Evolutionary conservation across 2,113 vertebrate species (phyloP), one percentile per base, ranked within the genome.

Genomic region (Podiceps cristatus): DNA sequence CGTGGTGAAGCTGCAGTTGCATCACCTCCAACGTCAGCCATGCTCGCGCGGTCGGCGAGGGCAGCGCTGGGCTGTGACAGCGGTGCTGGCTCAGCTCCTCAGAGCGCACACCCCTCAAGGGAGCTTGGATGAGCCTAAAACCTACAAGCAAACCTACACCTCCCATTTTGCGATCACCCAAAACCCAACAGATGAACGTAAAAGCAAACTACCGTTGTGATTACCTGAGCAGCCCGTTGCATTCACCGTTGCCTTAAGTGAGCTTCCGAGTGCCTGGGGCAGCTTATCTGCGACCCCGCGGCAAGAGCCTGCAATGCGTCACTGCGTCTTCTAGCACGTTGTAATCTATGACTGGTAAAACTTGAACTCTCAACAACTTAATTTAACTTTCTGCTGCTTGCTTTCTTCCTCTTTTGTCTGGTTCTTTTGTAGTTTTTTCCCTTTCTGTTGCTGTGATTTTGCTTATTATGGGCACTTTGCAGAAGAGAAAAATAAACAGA

Each of bases 401-500:
- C 29, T 89, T 71, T 78, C 58, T 82, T 37, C 64, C 40, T 72
- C 73, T 84, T 52, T 50, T 37, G 28, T 66, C 75, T 82, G 37
- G 20, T 53, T 53, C 63, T 76, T 93, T 89, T 40, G 9, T 40
- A 37, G 22, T 74, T 67, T 78, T 90, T 75, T 24, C 58, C 27
- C 47, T 50, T 63, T 86, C 78, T 35, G 14, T 81, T 27, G 37
- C 71, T 82, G 53, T 0, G 0, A 20, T 96, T 86, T 81, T 96
- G 63, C 75, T 80, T 90, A 76, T 88, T 96, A 13, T 3, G 18
- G 53, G 59, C 91, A 86, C 95, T 96, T 86, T 78, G 84, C 81
- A 83, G 91, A 83, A 77, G 73, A 58, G 84, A 63, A 95, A 91
- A 93, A 90, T 55, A 97, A 96, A 95, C 91, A 93, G 84, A 96